Conservation (phyloP, 2,888 invertebrate species). For the Conchocele bisecta region DNA sequence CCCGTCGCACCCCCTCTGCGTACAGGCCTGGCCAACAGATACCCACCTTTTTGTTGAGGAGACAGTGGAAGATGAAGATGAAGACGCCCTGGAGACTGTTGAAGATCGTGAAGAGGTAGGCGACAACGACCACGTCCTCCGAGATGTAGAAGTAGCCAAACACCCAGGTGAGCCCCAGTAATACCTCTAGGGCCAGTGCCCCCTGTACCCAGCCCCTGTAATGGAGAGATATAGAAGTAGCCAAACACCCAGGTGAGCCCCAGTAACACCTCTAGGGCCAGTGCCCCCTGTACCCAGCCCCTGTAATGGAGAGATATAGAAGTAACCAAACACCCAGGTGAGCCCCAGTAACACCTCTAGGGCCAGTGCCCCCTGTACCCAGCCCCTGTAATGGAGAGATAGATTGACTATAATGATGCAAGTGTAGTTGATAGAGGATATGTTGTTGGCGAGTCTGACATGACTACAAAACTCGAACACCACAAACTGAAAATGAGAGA, state of each 20-base stretch:
- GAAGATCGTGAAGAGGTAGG: slow-evolving; percentile 74
- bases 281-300: slow-evolving; percentile 65
- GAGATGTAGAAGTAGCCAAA: slow-evolving; percentile 76
- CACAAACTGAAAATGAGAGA: no score
- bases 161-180: slow-evolving; percentile 71
- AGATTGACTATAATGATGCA: no score
- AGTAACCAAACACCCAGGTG: slow-evolving; percentile 77
- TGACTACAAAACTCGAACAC: no score
- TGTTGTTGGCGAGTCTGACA: no score
- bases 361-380: slow-evolving; percentile 65
- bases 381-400: slow-evolving; percentile 51
- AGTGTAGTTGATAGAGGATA: no score
- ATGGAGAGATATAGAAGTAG: not conserved
- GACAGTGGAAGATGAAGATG: slow-evolving; percentile 76
- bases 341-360: slow-evolving; percentile 64
- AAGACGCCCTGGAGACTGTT: slow-evolving; percentile 77
- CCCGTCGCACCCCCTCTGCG: no score
- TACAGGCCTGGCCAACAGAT: no score
- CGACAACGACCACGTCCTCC: slow-evolving; percentile 69
- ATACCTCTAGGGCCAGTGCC: slow-evolving; percentile 61
- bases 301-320: slow-evolving; percentile 63
- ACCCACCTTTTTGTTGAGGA: slow-evolving; percentile 75
- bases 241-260: slow-evolving; percentile 50
- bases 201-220: slow-evolving; percentile 67
- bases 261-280: slow-evolving; percentile 63